Conservation (phyloP, 2,113 vertebrate genomes). For the Lycaon pictus region DNA sequence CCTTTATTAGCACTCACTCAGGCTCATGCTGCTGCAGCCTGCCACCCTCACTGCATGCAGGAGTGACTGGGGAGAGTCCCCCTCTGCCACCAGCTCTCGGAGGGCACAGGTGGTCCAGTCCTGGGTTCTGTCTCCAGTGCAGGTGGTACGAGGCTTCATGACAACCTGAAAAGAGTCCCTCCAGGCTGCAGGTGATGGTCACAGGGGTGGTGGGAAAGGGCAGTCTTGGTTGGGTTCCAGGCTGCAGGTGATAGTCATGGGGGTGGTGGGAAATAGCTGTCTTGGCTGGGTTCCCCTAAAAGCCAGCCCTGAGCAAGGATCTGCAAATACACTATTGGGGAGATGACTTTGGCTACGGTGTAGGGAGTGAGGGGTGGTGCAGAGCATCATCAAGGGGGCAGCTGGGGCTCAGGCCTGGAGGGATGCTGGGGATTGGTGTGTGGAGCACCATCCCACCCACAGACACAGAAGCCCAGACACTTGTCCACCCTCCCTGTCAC, state of each 20-base stretch:
- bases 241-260: neutral
- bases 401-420: rapidly evolving
- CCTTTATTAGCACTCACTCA: neutral
- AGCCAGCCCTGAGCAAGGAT: neutral
- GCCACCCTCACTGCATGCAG: neutral
- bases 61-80: neutral
- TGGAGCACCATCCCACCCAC: neutral
- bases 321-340: neutral
- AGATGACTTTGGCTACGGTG: neutral
- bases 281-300: neutral
- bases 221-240: neutral
- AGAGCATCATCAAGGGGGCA: neutral
- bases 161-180: neutral
- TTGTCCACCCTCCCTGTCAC: neutral
- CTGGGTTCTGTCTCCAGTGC: neutral
- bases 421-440: neutral
- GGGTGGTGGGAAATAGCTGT: neutral
- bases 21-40: neutral
- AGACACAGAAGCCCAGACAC: neutral
- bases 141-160: too few species aligned
- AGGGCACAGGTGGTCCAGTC: neutral
- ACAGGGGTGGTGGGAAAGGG: neutral
- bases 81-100: neutral
- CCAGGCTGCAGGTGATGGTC: neutral
- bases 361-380: neutral